These are phyloP conservation scores for human DNA, from an alignment of 2,113 vertebrate species.

Conservation along the genomic window DNA sequence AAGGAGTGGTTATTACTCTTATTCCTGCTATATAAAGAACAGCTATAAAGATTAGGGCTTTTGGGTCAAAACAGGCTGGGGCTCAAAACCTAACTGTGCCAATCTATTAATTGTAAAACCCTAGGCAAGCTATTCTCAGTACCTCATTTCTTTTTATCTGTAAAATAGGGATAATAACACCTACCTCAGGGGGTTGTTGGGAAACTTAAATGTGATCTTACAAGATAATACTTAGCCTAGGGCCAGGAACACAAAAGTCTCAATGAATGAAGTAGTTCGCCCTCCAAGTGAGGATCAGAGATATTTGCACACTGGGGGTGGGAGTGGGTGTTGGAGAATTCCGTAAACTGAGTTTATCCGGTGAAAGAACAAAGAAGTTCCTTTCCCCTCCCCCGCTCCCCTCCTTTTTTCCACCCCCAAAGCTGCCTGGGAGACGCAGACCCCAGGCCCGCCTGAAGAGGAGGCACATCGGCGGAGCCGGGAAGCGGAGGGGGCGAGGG, in stretches of 20 bases:
- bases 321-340: background rate
- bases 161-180: too few relatives aligned
- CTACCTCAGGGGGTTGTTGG: background rate
- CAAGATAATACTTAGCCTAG: background rate
- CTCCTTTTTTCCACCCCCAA: background rate
- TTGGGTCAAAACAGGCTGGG: background rate
- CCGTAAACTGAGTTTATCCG: background rate
- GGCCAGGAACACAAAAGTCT: background rate
- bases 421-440: background rate
- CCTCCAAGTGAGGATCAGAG: background rate
- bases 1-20: background rate
- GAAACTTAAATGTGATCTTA: background rate
- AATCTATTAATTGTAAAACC: background rate
- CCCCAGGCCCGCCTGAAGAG: background rate
- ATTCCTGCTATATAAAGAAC: background rate
- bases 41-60: background rate
- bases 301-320: background rate
- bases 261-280: background rate
- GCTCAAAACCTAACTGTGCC: background rate
- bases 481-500: background rate
- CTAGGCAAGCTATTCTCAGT: background rate
- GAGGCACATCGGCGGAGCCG: accelerated
- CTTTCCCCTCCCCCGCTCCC: background rate
- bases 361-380: conserved; percentile 43
- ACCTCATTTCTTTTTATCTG: background rate